Conservation (phyloP, 2,888 invertebrate genomes). For the Schizotus pectinicornis region DNA sequence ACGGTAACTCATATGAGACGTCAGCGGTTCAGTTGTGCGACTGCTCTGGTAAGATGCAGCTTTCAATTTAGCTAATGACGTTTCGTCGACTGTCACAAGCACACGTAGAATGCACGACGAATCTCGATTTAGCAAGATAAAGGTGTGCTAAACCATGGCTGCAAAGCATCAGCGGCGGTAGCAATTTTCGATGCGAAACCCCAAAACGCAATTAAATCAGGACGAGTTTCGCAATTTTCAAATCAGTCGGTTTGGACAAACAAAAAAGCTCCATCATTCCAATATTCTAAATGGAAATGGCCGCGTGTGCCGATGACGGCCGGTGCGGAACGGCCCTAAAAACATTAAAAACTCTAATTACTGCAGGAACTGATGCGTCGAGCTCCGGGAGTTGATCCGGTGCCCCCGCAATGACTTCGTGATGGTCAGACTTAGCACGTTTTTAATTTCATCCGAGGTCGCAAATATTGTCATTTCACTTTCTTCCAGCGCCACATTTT, state of each 20-base stretch:
- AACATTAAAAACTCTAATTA: slow-evolving; percentile 12
- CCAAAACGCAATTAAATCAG: not conserved
- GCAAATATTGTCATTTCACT: slow-evolving; percentile 57
- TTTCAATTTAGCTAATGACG: slow-evolving; percentile 61
- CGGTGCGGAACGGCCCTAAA: slow-evolving; percentile 3
- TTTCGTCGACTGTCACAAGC: slow-evolving; percentile 60
- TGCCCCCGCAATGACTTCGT: slow-evolving; percentile 31
- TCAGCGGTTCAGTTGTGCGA: slow-evolving; percentile 39
- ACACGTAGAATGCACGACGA: slow-evolving; percentile 56
- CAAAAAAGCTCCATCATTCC: slow-evolving; percentile 29
- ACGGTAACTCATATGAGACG: slow-evolving; percentile 37
- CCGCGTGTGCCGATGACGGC: not conserved
- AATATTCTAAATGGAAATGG: slow-evolving; percentile 41
- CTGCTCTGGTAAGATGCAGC: slow-evolving; percentile 58
- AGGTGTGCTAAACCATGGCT: slow-evolving; percentile 43
- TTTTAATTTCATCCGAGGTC: slow-evolving; percentile 55
- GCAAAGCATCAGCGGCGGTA: not conserved
- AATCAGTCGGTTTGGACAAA: not conserved
- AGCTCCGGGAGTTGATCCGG: slow-evolving; percentile 7
- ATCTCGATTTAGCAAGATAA: slow-evolving; percentile 54
- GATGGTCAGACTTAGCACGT: slow-evolving; percentile 53
- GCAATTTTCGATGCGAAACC: not conserved
- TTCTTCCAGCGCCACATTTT: slow-evolving; percentile 54
- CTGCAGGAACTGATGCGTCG: slow-evolving; percentile 2
- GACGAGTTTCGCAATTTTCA: not conserved